Evolutionary conservation across 2,888 invertebrate species (phyloP).

Genomic region (Drosophila vallismaia): DNA sequence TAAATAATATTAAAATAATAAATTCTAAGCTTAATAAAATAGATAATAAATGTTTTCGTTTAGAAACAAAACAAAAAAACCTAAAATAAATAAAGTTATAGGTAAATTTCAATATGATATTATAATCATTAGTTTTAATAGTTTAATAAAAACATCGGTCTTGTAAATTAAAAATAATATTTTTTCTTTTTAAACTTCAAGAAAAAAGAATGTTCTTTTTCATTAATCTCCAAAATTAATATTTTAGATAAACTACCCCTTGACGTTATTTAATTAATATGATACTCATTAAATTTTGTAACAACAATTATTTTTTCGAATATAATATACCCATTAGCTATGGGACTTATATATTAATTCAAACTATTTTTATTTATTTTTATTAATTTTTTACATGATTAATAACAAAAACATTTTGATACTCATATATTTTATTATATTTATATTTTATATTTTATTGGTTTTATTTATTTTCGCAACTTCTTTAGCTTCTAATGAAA

Average conservation of each 20-base stretch:
- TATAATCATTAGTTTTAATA: constrained; percentile 87
- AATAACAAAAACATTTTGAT: constrained; percentile 86
- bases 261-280: constrained; percentile 83
- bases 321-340: constrained; percentile 85
- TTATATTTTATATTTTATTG: constrained; percentile 87
- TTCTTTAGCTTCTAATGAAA: constrained; percentile 87
- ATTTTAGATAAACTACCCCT: constrained; percentile 88
- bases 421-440: constrained; percentile 87
- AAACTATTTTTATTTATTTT: constrained; percentile 85
- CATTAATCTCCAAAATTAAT: constrained; percentile 89
- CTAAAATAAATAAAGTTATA: constrained; percentile 85
- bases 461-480: constrained; percentile 88
- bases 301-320: constrained; percentile 60
- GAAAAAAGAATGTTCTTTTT: constrained; percentile 85
- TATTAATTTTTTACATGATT: constrained; percentile 84
- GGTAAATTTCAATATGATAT: constrained; percentile 83
- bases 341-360: constrained; percentile 85
- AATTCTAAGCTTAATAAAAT: constrained; percentile 87
- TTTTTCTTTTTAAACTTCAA: constrained; percentile 86
- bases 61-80: constrained; percentile 85
- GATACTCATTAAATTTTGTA: constrained; percentile 47
- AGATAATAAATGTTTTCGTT: constrained; percentile 86
- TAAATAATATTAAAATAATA: constrained; percentile 85
- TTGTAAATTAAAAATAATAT: constrained; percentile 88
- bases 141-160: constrained; percentile 88